Evolutionary conservation across 1,140 invertebrate genomes (phyloP).

Genomic region (Anagrus nilaparvatae): DNA sequence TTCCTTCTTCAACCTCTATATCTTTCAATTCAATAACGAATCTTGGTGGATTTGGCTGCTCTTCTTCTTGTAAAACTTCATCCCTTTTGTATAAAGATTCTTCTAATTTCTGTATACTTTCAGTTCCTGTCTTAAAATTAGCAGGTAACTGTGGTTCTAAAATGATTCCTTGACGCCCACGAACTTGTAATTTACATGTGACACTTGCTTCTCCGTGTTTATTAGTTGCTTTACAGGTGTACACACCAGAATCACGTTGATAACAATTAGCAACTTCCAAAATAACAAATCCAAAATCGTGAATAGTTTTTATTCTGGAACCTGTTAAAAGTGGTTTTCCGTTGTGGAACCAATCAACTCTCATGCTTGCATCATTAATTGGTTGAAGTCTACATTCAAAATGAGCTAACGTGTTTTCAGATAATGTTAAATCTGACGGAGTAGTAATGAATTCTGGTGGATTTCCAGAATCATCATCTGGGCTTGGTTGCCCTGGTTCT

Average conservation of each 20-base stretch:
- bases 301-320: conserved; percentile 82
- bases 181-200: conserved; percentile 74
- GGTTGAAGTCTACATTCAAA: conserved; percentile 85
- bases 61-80: conserved; percentile 71
- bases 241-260: conserved; percentile 76
- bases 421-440: conserved; percentile 71
- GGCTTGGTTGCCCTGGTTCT: conserved; percentile 46
- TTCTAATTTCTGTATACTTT: conserved; percentile 82
- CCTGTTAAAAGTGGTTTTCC: conserved; percentile 80
- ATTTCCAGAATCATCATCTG: conserved; percentile 76
- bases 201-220: conserved; percentile 81
- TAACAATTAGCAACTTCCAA: conserved; percentile 83
- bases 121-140: conserved; percentile 76
- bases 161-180: conserved; percentile 76
- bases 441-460: conserved; percentile 88
- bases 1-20: conserved; percentile 75
- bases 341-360: conserved; percentile 95
- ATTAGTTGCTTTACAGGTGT: conserved; percentile 86
- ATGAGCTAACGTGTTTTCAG: conserved; percentile 83
- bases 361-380: conserved; percentile 85
- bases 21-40: conserved; percentile 80
- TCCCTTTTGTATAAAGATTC: conserved; percentile 80
- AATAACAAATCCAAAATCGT: conserved; percentile 90
- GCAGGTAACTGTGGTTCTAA: conserved; percentile 81
- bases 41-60: conserved; percentile 72